These are phyloP conservation scores for Cephalopholis sonnerati DNA, from an alignment of 2,113 vertebrate species.

Conservation along the genomic window DNA sequence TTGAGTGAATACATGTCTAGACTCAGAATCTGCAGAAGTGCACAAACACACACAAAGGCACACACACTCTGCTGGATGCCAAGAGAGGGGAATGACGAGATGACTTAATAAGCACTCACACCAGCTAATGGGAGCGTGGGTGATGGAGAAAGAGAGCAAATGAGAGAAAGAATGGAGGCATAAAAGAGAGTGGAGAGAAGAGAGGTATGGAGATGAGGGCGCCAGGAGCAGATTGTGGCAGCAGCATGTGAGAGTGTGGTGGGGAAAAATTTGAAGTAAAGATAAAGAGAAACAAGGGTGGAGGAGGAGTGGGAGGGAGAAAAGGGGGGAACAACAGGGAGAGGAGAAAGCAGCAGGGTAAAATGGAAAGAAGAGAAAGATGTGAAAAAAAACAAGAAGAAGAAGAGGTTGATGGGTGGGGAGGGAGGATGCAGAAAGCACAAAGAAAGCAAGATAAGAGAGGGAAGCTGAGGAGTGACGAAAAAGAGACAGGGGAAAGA, in stretches of 20 bases:
- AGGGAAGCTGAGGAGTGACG: constrained; percentile 29
- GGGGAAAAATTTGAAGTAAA: constrained; percentile 35
- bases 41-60: constrained; percentile 5
- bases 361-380: background rate
- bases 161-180: constrained; percentile 50
- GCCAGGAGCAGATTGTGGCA: constrained; percentile 52
- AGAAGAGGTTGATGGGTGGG: constrained; percentile 14
- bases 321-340: constrained; percentile 11
- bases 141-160: constrained; percentile 65
- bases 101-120: constrained; percentile 82
- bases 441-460: constrained; percentile 26
- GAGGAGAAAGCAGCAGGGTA: constrained; percentile 14
- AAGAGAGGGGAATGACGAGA: constrained; percentile 71
- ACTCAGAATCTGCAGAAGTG: constrained; percentile 52
- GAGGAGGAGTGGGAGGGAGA: constrained; percentile 29
- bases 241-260: constrained; percentile 12
- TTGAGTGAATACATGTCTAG: constrained; percentile 63
- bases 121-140: constrained; percentile 73
- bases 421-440: constrained; percentile 13
- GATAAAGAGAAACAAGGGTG: constrained; percentile 40
- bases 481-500: constrained; percentile 41
- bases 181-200: constrained; percentile 30
- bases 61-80: constrained; percentile 47
- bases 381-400: constrained; percentile 2
- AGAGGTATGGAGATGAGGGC: constrained; percentile 35